A percentile compares a stretch with the other conserved stretches of the same genome.
phyloP scores from a whole-genome alignment of 2,113 vertebrate genomes.

The Nycticorax nycticorax region DNA sequence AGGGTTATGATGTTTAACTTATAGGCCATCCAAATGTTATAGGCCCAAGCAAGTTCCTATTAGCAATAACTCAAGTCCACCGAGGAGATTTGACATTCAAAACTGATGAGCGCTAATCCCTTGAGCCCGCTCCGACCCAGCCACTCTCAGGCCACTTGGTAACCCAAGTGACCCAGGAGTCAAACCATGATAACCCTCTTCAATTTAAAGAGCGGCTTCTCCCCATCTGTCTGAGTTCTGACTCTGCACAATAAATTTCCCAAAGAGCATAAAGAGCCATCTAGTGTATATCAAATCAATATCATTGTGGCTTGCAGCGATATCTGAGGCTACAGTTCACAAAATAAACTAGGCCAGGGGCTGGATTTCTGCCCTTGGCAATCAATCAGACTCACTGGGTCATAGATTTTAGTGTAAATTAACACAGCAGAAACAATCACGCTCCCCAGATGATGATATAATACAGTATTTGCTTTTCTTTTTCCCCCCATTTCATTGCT shows the following conservation, averaged over 20 bases:
- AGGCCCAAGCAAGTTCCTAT: conserved; percentile 78
- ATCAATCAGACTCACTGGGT: conserved; percentile 83
- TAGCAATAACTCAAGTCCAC: conserved; percentile 82
- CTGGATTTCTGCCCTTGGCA: conserved; percentile 83
- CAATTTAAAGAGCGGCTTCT: conserved; percentile 83
- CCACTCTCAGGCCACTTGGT: conserved; percentile 78
- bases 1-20: conserved; percentile 82
- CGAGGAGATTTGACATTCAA: conserved; percentile 83
- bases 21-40: conserved; percentile 85
- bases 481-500: conserved; percentile 56
- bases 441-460: conserved; percentile 78
- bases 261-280: conserved; percentile 84
- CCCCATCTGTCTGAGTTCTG: conserved; percentile 76
- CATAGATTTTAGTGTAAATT: conserved; percentile 89
- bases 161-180: conserved; percentile 81
- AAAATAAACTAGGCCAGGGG: conserved; percentile 85
- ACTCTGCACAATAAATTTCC: conserved; percentile 85
- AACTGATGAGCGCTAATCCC: conserved; percentile 81
- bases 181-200: conserved; percentile 81
- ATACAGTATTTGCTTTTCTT: conserved; percentile 76
- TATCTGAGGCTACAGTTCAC: conserved; percentile 86
- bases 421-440: conserved; percentile 82
- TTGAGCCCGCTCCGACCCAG: conserved; percentile 71
- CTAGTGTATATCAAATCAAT: conserved; percentile 89
- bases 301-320: conserved; percentile 79